Base-by-base conservation (phyloP, 2,888 invertebrate species). In the Prenolepis imparis region DNA sequence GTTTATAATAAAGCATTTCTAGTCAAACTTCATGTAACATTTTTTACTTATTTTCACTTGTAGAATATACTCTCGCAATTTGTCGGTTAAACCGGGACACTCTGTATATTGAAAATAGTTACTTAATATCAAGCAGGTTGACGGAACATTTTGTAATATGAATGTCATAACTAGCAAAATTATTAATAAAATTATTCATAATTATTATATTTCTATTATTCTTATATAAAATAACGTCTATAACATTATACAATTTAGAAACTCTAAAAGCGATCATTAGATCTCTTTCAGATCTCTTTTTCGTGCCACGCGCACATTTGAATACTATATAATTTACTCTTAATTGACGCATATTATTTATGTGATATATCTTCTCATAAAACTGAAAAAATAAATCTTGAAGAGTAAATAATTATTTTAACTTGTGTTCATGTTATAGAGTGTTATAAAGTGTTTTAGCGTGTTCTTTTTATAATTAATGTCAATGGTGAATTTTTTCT, bases 391-490 rank as follows among this genome's bases (percentile, higher is more conserved):
- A 9, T 64, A 52, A 57, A 9, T 4, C 5, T 55, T 15, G n/a
- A 24, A 28, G 41, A 52, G 15, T 6, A 15, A 67, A 57, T n/a
- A 57, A 77, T 78, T 78, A 68, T 21, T 44, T 21, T 39, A 61
- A 21, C 5, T 36, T 36, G 36, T 44, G 9, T 39, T 44, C 12
- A 32, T 32, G 44, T 73, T 21, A 57, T 12, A 24, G 5, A 64
- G 24, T 21, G 44, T 73, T 21, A 57, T 12, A 24, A 3, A 64
- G 36, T 66, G 8, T 66, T 12, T 24, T 8, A 9, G 9, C 52
- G 64, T 24, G 18, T 6, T 12, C 5, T 24, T 15, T 9, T 3
- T 11, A 9, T 57, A 57, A 57, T 44, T 44, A 44, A 44, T 44
- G 21, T 15, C n/a, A 15, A 41, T 24, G 28, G 12, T 52, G 41